phyloP scores from a whole-genome alignment of 2,797 vertebrate genomes.

The Monodelphis domestica region DNA sequence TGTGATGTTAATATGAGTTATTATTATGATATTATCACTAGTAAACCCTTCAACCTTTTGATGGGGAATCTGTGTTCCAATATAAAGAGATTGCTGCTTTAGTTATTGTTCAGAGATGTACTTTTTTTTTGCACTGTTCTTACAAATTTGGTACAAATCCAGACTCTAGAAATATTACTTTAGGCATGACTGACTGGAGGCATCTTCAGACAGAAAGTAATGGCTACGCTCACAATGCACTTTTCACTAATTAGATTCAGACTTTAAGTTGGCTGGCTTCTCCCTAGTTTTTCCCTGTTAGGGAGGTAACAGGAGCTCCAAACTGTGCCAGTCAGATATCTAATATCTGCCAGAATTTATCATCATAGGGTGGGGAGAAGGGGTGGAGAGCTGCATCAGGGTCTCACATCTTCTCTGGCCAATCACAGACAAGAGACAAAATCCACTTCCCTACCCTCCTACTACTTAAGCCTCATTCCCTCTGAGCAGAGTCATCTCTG shows the following conservation, averaged over 20 bases:
- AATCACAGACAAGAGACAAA: background rate
- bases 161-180: background rate
- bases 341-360: background rate
- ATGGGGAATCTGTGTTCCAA: constrained; percentile 7
- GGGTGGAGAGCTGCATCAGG: background rate
- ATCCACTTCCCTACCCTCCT: background rate
- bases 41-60: background rate
- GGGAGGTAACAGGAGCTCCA: background rate
- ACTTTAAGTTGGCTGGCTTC: background rate
- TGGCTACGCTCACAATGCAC: background rate
- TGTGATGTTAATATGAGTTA: background rate
- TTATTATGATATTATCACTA: background rate
- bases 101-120: background rate
- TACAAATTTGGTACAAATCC: constrained; percentile 3
- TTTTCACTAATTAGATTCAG: background rate
- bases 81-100: background rate
- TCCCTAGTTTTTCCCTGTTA: background rate
- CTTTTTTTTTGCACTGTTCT: background rate
- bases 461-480: background rate
- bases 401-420: background rate
- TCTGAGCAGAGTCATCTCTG: background rate
- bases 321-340: background rate
- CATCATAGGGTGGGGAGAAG: background rate
- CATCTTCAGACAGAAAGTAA: background rate
- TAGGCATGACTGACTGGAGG: background rate